Evolutionary conservation across 2,888 invertebrate genomes (phyloP).

Genomic region (Myopa tessellatipennis): DNA sequence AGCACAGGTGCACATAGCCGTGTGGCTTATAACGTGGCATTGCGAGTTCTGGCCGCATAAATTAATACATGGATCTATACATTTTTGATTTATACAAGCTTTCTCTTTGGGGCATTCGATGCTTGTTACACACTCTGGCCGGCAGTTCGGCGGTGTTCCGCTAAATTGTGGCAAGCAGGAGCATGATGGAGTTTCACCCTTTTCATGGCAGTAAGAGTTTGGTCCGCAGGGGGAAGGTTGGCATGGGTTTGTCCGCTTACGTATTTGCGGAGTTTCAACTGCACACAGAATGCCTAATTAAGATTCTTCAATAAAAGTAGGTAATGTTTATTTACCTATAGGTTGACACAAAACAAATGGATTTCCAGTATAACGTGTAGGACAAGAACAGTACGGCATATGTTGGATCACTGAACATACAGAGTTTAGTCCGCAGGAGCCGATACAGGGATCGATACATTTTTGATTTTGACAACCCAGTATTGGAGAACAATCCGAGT

Average conservation of each 20-base stretch:
- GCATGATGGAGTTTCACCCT: constrained; percentile 70
- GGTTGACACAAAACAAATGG: constrained; percentile 78
- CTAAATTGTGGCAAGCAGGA: constrained; percentile 75
- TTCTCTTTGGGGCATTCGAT: constrained; percentile 76
- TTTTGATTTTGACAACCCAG: constrained; percentile 84
- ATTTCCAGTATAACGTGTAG: constrained; percentile 77
- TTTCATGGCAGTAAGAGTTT: constrained; percentile 70
- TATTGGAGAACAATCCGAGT: constrained; percentile 79
- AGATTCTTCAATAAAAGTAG: constrained; percentile 39
- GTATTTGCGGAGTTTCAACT: constrained; percentile 55
- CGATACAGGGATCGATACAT: constrained; percentile 83
- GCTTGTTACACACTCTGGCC: constrained; percentile 79
- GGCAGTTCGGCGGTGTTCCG: constrained; percentile 77
- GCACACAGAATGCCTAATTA: not conserved
- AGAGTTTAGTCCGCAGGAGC: constrained; percentile 80
- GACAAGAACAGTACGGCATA: constrained; percentile 83
- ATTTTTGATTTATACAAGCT: constrained; percentile 79
- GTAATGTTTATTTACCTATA: constrained; percentile 60
- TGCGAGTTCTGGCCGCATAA: constrained; percentile 72
- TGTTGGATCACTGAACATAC: constrained; percentile 82
- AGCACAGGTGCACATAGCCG: constrained; percentile 71
- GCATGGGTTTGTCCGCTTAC: constrained; percentile 65
- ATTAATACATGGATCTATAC: constrained; percentile 79
- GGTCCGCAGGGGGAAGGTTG: constrained; percentile 71
- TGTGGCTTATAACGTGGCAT: constrained; percentile 73